Percentiles rank a stretch among this genome's conserved stretches.
Evolutionary conservation across 2,797 vertebrate species (phyloP).

Genomic region (Eulemur mongoz): DNA sequence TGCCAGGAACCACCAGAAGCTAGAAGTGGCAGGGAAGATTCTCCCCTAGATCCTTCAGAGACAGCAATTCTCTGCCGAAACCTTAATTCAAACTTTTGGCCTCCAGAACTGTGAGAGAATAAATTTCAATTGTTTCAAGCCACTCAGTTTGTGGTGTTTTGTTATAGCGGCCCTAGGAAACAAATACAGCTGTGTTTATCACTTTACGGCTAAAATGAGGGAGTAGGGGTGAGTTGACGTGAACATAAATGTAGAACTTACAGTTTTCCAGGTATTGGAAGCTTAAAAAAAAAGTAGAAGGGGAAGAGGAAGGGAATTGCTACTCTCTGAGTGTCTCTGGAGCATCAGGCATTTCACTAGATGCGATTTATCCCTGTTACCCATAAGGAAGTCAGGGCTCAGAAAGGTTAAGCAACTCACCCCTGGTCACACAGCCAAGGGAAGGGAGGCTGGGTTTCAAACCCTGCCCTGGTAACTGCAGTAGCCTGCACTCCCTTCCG

Average conservation of each 20-base stretch:
- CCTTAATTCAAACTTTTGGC: not conserved
- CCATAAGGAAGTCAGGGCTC: not conserved
- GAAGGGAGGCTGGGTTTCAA: not conserved
- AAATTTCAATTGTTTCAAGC: not conserved
- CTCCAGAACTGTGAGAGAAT: not conserved
- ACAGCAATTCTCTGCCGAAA: fast-evolving
- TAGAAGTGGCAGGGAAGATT: not conserved
- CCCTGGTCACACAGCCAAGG: not conserved
- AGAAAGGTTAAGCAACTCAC: not conserved
- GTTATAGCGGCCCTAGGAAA: not conserved
- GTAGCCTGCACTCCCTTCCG: fast-evolving
- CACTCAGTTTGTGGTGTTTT: too few relatives aligned
- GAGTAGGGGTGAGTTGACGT: too few relatives aligned
- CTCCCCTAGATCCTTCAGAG: not conserved
- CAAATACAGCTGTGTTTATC: fast-evolving
- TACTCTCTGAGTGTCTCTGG: not conserved
- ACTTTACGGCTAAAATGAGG: not conserved
- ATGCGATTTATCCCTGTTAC: too few relatives aligned
- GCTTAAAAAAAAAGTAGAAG: not conserved
- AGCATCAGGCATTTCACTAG: not conserved
- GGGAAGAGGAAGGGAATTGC: not conserved
- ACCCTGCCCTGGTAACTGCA: not conserved
- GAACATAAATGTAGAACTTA: not conserved
- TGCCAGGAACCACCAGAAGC: not conserved
- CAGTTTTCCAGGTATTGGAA: not conserved